Evolutionary conservation across 2,888 invertebrate species (phyloP).

Genomic region (Chaetoderma sp.): DNA sequence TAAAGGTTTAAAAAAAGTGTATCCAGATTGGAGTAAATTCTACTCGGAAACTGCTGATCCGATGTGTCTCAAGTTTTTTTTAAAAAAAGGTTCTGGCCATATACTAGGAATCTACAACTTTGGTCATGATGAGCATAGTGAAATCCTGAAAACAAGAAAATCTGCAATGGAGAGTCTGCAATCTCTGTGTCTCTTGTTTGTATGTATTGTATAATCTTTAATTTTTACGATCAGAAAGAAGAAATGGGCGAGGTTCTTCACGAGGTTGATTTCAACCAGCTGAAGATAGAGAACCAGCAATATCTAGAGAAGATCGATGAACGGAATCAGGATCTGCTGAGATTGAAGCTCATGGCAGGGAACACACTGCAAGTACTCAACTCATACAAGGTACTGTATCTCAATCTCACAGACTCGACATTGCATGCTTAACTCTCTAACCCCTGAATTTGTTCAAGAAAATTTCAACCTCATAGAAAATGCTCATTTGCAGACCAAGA

Average conservation of each 20-base stretch:
- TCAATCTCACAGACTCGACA: neutral
- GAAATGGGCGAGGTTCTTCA: slow-evolving; percentile 70
- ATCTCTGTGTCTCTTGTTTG: neutral
- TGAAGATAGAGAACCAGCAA: slow-evolving; percentile 70
- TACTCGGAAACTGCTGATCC: too few relatives aligned
- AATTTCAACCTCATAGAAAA: too few relatives aligned
- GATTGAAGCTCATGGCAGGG: slow-evolving; percentile 67
- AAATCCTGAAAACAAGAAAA: too few relatives aligned
- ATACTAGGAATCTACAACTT: too few relatives aligned
- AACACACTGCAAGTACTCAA: slow-evolving; percentile 67
- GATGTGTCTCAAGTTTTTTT: too few relatives aligned
- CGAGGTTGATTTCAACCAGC: slow-evolving; percentile 70
- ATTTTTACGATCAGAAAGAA: slow-evolving; percentile 68
- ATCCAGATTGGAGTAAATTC: too few relatives aligned
- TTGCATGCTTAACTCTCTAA: neutral
- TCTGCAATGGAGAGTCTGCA: neutral
- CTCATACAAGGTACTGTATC: slow-evolving; percentile 60
- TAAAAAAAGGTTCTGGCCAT: too few relatives aligned
- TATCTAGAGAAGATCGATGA: slow-evolving; percentile 70
- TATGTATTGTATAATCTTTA: neutral
- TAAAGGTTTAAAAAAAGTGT: too few relatives aligned
- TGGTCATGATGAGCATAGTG: too few relatives aligned
- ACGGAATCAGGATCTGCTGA: slow-evolving; percentile 66
- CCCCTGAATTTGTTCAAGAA: too few relatives aligned
- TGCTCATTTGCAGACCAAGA: too few relatives aligned